These are phyloP conservation scores for Steinernema khuongi DNA, from an alignment of 1,140 invertebrate genomes.

Conservation along the genomic window DNA sequence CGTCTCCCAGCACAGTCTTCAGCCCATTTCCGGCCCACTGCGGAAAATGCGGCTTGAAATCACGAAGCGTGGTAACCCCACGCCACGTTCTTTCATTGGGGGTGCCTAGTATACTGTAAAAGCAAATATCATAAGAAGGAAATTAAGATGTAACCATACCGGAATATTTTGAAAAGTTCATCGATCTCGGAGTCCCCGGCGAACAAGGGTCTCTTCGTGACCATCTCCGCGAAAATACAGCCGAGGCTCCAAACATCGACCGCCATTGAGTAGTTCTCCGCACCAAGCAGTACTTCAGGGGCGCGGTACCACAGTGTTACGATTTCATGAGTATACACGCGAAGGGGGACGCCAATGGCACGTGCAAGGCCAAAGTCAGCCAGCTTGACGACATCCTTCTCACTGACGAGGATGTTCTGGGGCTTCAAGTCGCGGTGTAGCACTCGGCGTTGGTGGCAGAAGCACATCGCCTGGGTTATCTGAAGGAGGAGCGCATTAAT, in stretches of 20 bases:
- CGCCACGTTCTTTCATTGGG: conserved; percentile 85
- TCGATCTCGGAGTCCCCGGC: conserved; percentile 94
- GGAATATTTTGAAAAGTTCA: conserved; percentile 84
- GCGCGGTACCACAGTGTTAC: conserved; percentile 98
- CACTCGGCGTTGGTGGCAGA: conserved; percentile 86
- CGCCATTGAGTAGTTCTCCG: conserved; percentile 75
- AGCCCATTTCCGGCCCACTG: conserved; percentile 74
- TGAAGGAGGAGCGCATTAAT: conserved; percentile 61
- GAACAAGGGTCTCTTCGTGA: conserved; percentile 79
- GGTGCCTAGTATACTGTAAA: conserved; percentile 72
- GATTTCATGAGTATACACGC: conserved; percentile 95
- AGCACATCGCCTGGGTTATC: conserved; percentile 85
- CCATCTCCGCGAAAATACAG: conserved; percentile 92
- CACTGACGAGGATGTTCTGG: conserved; percentile 85
- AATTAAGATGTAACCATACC: conserved; percentile 62
- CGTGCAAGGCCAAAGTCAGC: conserved; percentile 96
- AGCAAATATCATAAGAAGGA: background rate
- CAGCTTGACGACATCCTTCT: conserved; percentile 84
- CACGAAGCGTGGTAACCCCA: conserved; percentile 75
- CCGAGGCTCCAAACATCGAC: conserved; percentile 83
- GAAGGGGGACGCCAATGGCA: conserved; percentile 80
- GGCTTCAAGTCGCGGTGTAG: conserved; percentile 95
- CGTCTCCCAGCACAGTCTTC: conserved; percentile 62
- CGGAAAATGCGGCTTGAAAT: conserved; percentile 83
- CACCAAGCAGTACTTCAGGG: conserved; percentile 89